A percentile compares a stretch with the other conserved stretches of the same genome.
Evolutionary conservation across 2,797 vertebrate genomes (phyloP).

Genomic region (Serranus cabrilla): DNA sequence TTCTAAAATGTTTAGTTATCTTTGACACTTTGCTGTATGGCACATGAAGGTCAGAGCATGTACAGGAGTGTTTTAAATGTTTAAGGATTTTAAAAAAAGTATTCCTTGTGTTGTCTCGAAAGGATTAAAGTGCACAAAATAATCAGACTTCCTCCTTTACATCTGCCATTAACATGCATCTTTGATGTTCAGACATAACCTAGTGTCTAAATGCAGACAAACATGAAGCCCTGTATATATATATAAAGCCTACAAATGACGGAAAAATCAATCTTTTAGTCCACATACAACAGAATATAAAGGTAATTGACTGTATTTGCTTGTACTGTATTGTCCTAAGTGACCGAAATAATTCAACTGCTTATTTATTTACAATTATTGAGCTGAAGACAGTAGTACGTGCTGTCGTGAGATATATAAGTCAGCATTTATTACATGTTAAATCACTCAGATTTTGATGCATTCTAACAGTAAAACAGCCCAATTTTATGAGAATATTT

Average conservation of each 20-base stretch:
- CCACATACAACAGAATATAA: not conserved
- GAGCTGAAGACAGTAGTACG: not conserved
- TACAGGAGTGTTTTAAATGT: not conserved
- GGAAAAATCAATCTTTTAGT: not conserved
- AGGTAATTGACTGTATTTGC: not conserved
- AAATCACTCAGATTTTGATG: not conserved
- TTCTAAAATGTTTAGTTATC: not conserved
- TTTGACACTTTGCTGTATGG: slow-evolving; percentile 20
- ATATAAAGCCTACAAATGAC: not conserved
- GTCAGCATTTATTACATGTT: not conserved
- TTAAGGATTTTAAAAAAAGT: not conserved
- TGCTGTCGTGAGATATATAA: slow-evolving; percentile 10
- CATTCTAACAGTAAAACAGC: not conserved
- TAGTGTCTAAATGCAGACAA: slow-evolving; percentile 3
- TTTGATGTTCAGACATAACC: slow-evolving; percentile 1
- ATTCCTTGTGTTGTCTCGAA: slow-evolving; percentile 49
- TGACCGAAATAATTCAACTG: not conserved
- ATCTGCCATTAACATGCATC: slow-evolving; percentile 12
- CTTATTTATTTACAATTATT: slow-evolving; percentile 9
- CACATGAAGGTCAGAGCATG: not conserved
- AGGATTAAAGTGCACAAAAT: not conserved
- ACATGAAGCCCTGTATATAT: not conserved
- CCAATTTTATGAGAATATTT: not conserved
- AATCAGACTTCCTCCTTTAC: slow-evolving; percentile 2
- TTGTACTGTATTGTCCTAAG: not conserved